Conservation (phyloP, 2,113 vertebrate genomes). For the Poeciliopsis turrubarensis region DNA sequence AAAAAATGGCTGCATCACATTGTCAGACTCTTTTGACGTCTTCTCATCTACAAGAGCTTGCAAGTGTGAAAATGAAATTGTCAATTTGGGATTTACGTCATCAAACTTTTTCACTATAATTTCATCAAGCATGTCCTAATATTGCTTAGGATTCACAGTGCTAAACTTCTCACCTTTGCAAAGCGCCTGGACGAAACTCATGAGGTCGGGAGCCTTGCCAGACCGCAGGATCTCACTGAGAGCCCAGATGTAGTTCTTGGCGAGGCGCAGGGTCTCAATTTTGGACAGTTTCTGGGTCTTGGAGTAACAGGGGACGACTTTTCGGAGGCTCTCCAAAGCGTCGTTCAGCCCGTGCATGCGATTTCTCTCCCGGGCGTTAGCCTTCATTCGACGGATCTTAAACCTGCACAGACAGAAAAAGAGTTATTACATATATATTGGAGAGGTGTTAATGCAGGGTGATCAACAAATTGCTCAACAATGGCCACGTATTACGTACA, state of each 20-base stretch:
- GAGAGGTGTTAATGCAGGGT: not conserved
- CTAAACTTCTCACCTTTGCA: conserved; percentile 84
- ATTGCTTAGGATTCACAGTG: no score
- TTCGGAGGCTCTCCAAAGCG: conserved; percentile 95
- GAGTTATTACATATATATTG: not conserved
- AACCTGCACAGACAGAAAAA: conserved; percentile 74
- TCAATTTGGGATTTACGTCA: no score
- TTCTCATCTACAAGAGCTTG: no score
- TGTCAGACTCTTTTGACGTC: no score
- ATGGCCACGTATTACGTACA: not conserved
- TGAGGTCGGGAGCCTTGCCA: conserved; percentile 93
- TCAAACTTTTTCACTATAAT: not conserved
- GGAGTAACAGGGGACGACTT: conserved; percentile 98
- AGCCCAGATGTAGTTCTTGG: conserved; percentile 99
- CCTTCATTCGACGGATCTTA: conserved; percentile 95
- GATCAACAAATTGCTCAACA: not conserved
- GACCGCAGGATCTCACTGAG: conserved; percentile 95
- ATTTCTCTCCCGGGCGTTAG: conserved; percentile 95
- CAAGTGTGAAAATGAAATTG: no score
- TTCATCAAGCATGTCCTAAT: not conserved
- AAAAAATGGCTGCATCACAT: no score
- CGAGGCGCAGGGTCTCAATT: conserved; percentile 95
- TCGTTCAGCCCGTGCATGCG: conserved; percentile 98
- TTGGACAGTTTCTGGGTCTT: conserved; percentile 99
- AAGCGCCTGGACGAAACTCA: conserved; percentile 95